Base-by-base conservation (phyloP, 1,140 invertebrate genomes). In the Drosophila neocordata region DNA sequence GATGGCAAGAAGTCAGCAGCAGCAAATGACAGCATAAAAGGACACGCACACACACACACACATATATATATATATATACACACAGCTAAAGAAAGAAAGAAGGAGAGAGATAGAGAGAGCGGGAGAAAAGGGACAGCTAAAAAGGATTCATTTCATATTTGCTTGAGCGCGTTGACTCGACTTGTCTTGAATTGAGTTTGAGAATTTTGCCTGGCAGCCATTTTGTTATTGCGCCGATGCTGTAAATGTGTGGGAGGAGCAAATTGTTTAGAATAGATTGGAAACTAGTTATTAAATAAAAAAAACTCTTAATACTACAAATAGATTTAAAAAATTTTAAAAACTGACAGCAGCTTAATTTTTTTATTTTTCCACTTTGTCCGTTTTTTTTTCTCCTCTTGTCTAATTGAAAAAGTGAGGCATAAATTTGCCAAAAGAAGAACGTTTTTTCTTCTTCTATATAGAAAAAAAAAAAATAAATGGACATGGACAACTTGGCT, bases 91-190 rank as follows among this genome's bases (percentile, higher is more conserved):
- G 61, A 20, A 12, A 38, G 41, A n/a, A 59, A 11, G 7, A 8
- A 13, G 15, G 13, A 57, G 13, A 20, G 15, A 60, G 27, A 38
- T 18, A 20, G 13, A 38, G 41, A 12, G 62, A 11, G 5, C 2
- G 22, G 13, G 12, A 31, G 34, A 4, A 13, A 9, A 59, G 15
- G 63, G 38, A 62, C 35, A 57, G 65, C 61, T 77, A 31, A 69
- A 85, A 85, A 85, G 77, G 82, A 85, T 87, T 85, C 82, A 56
- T 69, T 87, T 85, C 48, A 85, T 74, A 66, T 85, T 80, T 85
- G 82, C 69, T 85, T 78, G 64, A 84, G 80, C 76, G 80, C 68
- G 58, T 75, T 55, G 55, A 57, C 48, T 24, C 34, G 59, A 58
- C 38, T 24, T 34, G 63, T 52, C 38, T 60, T 63, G 59, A 18